phyloP scores from a whole-genome alignment of 2,888 invertebrate species.

The Cynaeus angustus region DNA sequence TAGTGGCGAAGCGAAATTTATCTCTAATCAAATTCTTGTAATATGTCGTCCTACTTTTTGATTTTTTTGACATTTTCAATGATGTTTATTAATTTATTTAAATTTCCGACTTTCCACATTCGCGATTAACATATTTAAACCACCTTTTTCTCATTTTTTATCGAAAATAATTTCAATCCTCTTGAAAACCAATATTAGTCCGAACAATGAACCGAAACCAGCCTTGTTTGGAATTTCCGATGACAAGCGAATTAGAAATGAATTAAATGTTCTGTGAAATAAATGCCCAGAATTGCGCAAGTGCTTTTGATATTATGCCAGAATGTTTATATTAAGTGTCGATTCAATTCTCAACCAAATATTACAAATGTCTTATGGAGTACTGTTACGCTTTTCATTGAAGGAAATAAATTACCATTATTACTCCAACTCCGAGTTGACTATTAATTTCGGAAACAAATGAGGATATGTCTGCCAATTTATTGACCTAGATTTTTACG shows the following conservation, averaged over 20 bases:
- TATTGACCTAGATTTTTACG: neutral
- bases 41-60: too few relatives aligned
- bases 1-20: too few relatives aligned
- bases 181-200: too few relatives aligned
- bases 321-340: constrained; percentile 7
- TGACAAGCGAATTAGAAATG: neutral
- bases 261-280: constrained; percentile 21
- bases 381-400: neutral
- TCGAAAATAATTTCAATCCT: too few relatives aligned
- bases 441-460: neutral
- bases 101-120: too few relatives aligned
- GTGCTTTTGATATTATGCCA: constrained; percentile 27
- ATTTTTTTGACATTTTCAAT: too few relatives aligned
- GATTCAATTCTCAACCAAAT: constrained; percentile 7
- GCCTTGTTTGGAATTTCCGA: neutral
- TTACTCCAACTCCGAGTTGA: neutral
- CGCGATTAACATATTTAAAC: too few relatives aligned
- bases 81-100: too few relatives aligned
- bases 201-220: too few relatives aligned
- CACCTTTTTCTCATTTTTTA: too few relatives aligned
- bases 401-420: neutral
- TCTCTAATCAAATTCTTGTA: too few relatives aligned
- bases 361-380: neutral
- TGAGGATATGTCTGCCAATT: neutral
- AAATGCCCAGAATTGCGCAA: constrained; percentile 30